Evolutionary conservation across 2,888 invertebrate species (phyloP).

Genomic region (Cactoblastis cactorum): DNA sequence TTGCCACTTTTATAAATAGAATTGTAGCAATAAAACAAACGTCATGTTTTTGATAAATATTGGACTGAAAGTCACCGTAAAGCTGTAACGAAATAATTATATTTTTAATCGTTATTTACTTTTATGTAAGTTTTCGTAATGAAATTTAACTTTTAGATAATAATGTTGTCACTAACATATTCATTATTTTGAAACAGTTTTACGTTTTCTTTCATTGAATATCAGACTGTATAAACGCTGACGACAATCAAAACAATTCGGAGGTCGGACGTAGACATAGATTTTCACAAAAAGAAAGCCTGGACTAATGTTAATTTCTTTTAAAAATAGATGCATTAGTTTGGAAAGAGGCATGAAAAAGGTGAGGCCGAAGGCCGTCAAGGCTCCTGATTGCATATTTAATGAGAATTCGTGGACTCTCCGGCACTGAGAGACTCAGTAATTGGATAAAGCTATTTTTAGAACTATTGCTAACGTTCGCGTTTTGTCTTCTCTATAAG

Average conservation of each 20-base stretch:
- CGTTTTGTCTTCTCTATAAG: constrained; percentile 19
- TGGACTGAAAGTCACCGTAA: too few species aligned
- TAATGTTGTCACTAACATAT: too few species aligned
- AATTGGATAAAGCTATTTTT: constrained; percentile 47
- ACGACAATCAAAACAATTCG: too few species aligned
- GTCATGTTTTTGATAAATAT: too few species aligned
- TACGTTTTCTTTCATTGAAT: too few species aligned
- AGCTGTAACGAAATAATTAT: too few species aligned
- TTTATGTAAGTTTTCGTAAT: too few species aligned
- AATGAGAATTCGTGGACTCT: constrained; percentile 47
- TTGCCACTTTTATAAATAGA: not conserved
- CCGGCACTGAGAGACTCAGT: constrained; percentile 29
- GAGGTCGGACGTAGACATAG: too few species aligned
- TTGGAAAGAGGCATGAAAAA: constrained; percentile 20
- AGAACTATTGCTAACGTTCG: constrained; percentile 29
- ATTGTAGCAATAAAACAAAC: not conserved
- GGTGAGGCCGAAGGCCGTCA: constrained; percentile 15
- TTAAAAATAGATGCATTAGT: constrained; percentile 1
- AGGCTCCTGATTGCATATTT: constrained; percentile 49
- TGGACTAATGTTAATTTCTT: not conserved
- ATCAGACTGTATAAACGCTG: too few species aligned
- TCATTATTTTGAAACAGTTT: too few species aligned
- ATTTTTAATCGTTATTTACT: too few species aligned
- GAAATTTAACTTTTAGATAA: too few species aligned
- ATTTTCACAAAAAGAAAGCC: not conserved